Evolutionary conservation across 2,113 vertebrate genomes (phyloP).

Genomic region (Glareola pratincola): DNA sequence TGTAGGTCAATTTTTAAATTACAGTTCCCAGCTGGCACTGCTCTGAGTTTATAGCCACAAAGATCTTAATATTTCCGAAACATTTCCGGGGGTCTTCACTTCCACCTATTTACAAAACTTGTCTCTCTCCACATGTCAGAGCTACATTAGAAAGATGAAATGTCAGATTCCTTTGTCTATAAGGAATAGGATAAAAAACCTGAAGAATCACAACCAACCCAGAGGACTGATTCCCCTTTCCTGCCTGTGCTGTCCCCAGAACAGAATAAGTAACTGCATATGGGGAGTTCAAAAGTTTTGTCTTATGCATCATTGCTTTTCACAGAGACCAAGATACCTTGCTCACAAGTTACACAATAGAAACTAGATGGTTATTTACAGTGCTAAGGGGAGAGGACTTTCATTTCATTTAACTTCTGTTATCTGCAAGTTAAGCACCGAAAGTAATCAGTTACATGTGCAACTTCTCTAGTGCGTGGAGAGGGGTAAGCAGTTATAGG

Average conservation of each 20-base stretch:
- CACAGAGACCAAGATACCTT: fast-evolving
- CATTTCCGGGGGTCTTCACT: background rate
- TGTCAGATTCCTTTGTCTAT: background rate
- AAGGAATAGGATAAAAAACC: background rate
- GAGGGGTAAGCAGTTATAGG: background rate
- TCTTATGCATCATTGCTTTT: background rate
- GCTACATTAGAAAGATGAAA: background rate
- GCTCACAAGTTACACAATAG: background rate
- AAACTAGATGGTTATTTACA: background rate
- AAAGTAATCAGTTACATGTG: background rate
- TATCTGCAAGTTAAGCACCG: background rate
- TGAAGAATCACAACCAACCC: background rate
- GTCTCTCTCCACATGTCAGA: background rate
- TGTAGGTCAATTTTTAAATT: background rate
- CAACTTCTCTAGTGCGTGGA: background rate
- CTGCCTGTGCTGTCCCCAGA: background rate
- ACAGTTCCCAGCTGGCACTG: background rate
- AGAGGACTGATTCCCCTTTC: background rate
- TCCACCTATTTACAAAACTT: background rate
- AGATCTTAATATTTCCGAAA: background rate
- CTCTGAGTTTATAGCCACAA: background rate
- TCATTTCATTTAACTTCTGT: background rate
- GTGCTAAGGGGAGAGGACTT: background rate
- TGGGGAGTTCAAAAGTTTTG: background rate
- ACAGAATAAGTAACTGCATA: background rate